phyloP scores from a whole-genome alignment of 1,140 invertebrate species.

The Neodiprion fabricii region DNA sequence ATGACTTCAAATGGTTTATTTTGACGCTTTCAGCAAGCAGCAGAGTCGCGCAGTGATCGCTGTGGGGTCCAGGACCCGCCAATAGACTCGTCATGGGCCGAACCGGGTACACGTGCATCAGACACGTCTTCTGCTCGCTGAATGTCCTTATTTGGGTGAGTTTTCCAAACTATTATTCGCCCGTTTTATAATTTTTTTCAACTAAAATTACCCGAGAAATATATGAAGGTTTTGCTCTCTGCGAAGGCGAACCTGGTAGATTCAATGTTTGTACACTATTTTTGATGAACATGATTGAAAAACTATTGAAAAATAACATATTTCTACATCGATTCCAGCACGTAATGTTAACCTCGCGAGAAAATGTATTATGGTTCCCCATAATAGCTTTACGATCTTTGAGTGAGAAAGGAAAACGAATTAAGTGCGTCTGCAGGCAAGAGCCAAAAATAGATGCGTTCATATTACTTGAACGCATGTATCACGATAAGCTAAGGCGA shows the following conservation, averaged over 20 bases:
- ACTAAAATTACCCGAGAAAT: constrained; percentile 4
- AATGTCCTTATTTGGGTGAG: constrained; percentile 79
- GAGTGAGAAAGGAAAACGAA: background rate
- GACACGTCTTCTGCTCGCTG: constrained; percentile 77
- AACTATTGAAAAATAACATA: background rate
- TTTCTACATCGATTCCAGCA: background rate
- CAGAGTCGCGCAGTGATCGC: background rate
- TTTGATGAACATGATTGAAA: no score
- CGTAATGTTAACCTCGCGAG: background rate
- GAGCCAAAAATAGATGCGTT: background rate
- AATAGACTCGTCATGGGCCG: constrained; percentile 66
- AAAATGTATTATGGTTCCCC: background rate
- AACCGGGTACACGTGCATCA: constrained; percentile 79
- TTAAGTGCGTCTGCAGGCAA: background rate
- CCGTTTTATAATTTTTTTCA: constrained; percentile 22
- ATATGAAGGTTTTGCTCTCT: no score
- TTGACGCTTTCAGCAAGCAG: background rate
- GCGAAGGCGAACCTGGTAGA: no score
- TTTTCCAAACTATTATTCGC: background rate
- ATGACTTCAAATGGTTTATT: background rate
- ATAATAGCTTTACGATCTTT: background rate
- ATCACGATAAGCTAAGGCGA: background rate
- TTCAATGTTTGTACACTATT: no score
- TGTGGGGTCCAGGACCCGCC: background rate
- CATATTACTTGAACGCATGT: background rate